Evolutionary conservation across 2,888 invertebrate genomes (phyloP).

Genomic region (Odontocerum albicorne): DNA sequence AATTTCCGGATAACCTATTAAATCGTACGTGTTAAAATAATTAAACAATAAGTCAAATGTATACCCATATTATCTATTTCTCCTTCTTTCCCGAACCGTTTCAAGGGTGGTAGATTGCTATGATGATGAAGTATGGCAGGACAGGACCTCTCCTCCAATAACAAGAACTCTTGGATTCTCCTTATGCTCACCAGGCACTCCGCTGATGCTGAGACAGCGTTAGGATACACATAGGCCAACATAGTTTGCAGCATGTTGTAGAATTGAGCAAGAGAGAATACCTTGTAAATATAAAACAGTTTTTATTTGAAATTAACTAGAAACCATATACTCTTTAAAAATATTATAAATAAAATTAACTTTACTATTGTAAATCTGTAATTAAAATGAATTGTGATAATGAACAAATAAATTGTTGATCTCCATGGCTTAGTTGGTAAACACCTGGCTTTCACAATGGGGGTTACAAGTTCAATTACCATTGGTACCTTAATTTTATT

Average conservation of each 20-base stretch:
- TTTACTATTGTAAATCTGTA: no score
- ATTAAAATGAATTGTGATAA: no score
- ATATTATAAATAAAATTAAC: no score
- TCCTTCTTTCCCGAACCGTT: not conserved
- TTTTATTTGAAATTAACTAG: no score
- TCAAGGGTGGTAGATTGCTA: not conserved
- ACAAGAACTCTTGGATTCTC: slow-evolving; percentile 59
- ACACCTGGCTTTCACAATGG: no score
- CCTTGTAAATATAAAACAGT: slow-evolving; percentile 43
- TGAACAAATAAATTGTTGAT: no score
- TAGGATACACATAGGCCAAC: slow-evolving; percentile 58
- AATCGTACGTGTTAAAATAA: slow-evolving; percentile 3
- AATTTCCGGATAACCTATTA: no score
- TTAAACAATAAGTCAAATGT: slow-evolving; percentile 17
- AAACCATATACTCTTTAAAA: no score
- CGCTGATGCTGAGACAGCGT: slow-evolving; percentile 58
- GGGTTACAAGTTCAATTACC: no score
- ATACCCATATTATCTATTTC: slow-evolving; percentile 39
- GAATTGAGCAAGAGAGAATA: slow-evolving; percentile 62
- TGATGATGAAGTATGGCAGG: not conserved
- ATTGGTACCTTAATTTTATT: no score
- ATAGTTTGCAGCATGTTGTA: slow-evolving; percentile 59
- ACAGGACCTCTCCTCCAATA: slow-evolving; percentile 46
- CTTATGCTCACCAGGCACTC: slow-evolving; percentile 61
- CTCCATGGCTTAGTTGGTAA: no score